Conservation (phyloP, 2,113 vertebrate genomes). For the Mionectes macconnelli region DNA sequence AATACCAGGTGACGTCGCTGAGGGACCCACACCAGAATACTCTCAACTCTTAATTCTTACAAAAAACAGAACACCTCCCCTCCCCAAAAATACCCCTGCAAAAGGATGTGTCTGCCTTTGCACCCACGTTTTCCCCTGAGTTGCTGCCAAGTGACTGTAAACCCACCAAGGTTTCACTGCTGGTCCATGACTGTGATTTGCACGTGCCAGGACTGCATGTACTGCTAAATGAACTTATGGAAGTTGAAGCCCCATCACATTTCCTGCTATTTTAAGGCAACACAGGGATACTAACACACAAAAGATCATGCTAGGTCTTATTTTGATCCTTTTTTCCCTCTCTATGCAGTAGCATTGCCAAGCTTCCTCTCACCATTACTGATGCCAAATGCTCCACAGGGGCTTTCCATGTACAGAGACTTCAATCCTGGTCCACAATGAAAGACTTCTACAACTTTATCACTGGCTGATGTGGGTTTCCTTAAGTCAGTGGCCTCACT, state of each 20-base stretch:
- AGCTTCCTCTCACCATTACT: not conserved
- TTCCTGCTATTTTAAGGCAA: not conserved
- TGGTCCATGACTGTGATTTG: not conserved
- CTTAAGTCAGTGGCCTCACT: not conserved
- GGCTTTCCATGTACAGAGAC: not conserved
- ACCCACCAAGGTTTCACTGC: not conserved
- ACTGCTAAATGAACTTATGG: not conserved
- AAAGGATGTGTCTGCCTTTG: not conserved
- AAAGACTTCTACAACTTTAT: not conserved
- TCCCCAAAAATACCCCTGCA: not conserved
- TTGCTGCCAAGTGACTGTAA: not conserved
- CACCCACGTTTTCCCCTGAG: not conserved
- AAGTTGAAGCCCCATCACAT: not conserved
- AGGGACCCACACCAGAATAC: not conserved
- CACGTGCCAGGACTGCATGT: not conserved
- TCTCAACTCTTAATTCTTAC: not conserved
- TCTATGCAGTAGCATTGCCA: not conserved
- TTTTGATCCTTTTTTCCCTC: not conserved
- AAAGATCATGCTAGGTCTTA: not conserved
- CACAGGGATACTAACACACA: not conserved
- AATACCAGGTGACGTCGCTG: not conserved
- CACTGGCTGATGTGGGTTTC: not conserved
- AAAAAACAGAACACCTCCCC: not conserved
- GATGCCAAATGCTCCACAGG: not conserved
- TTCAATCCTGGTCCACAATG: not conserved